Conservation (phyloP, 2,888 invertebrate species). For the Ephialtes manifestator region DNA sequence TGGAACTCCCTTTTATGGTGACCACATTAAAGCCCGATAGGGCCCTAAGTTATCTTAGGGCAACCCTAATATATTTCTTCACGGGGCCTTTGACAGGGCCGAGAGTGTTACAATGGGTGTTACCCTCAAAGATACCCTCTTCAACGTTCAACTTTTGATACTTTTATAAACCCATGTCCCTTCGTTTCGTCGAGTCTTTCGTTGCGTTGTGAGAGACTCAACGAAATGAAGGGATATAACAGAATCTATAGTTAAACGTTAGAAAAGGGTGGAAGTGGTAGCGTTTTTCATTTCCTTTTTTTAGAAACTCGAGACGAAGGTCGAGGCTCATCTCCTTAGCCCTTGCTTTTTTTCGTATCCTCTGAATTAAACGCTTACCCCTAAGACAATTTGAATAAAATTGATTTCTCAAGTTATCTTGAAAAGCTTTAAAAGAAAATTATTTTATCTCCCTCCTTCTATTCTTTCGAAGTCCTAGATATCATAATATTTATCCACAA, state of each 20-base stretch:
- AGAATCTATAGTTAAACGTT: conserved; percentile 12
- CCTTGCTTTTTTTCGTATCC: neutral
- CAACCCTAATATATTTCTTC: too few relatives aligned
- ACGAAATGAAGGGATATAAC: neutral
- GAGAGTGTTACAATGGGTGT: neutral
- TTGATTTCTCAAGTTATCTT: neutral
- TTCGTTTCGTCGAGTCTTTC: neutral
- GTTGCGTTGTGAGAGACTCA: conserved; percentile 11
- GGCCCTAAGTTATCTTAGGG: too few relatives aligned
- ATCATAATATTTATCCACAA: neutral
- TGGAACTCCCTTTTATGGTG: too few relatives aligned
- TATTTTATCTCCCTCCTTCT: neutral
- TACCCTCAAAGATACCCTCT: neutral
- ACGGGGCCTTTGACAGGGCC: neutral
- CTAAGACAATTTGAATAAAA: too few relatives aligned
- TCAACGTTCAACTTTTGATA: neutral
- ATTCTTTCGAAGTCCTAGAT: neutral
- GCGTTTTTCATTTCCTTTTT: conserved; percentile 9
- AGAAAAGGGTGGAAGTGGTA: neutral
- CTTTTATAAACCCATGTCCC: neutral
- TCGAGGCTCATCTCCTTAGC: conserved; percentile 7
- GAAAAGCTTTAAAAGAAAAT: neutral
- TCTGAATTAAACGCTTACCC: too few relatives aligned
- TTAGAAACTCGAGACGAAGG: neutral
- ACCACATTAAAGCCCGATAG: too few relatives aligned